phyloP scores from a whole-genome alignment of 1,140 invertebrate genomes.

The Theocolax elegans region DNA sequence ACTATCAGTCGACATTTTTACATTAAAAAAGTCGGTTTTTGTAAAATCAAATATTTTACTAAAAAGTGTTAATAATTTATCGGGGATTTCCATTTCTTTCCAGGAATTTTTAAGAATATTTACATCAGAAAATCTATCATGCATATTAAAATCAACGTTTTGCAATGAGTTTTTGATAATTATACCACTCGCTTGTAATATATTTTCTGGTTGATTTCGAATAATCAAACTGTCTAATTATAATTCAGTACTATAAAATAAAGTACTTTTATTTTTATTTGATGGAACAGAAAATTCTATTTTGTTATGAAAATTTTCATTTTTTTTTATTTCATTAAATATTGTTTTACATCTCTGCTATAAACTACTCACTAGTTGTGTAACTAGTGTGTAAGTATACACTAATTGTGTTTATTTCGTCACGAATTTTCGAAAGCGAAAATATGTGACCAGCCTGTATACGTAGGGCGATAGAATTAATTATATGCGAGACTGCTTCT shows the following conservation, averaged over 20 bases:
- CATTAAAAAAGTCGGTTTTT: not conserved
- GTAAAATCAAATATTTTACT: not conserved
- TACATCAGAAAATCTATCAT: not conserved
- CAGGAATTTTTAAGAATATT: not conserved
- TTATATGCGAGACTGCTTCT: not conserved
- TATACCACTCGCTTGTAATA: not conserved
- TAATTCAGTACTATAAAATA: constrained; percentile 1
- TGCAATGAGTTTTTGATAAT: not conserved
- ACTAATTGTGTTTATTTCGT: not conserved
- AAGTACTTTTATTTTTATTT: not conserved
- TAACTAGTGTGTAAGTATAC: no score
- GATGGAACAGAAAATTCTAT: constrained; percentile 1
- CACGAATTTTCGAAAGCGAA: not conserved
- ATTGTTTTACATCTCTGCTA: constrained; percentile 6
- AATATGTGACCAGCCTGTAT: not conserved
- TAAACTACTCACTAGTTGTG: not conserved
- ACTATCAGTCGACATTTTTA: not conserved
- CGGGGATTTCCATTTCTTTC: not conserved
- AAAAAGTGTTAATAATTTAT: not conserved
- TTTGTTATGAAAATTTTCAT: not conserved
- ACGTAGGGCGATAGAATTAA: not conserved
- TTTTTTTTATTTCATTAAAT: no score
- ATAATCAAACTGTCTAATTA: not conserved
- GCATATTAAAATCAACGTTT: constrained; percentile 3
- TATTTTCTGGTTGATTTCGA: not conserved